Evolutionary conservation across 2,113 vertebrate genomes (phyloP).

Genomic region (Clinocottus analis): DNA sequence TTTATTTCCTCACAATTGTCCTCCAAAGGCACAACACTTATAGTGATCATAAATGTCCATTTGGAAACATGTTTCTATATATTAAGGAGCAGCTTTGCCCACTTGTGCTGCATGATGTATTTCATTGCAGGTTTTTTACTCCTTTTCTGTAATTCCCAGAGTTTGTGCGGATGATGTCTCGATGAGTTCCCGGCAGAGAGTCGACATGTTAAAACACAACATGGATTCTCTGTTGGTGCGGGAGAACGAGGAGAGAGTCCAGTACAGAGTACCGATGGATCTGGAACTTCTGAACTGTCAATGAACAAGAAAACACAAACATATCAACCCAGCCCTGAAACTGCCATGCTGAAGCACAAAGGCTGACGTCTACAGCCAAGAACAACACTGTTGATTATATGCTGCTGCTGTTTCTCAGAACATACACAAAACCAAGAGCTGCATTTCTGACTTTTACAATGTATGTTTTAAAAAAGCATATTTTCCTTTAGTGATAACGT

Average conservation of each 20-base stretch:
- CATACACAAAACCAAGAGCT: conserved; percentile 57
- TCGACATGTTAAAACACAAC: neutral
- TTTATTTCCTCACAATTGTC: neutral
- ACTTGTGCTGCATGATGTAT: neutral
- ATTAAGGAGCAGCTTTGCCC: neutral
- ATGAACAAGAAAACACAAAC: conserved; percentile 53
- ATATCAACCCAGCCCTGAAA: conserved; percentile 75
- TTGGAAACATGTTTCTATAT: neutral
- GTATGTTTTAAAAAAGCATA: conserved; percentile 50
- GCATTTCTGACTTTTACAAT: conserved; percentile 66
- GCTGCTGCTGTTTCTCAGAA: conserved; percentile 66
- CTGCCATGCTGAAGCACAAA: conserved; percentile 69
- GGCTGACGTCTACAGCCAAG: conserved; percentile 43
- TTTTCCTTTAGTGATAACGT: conserved; percentile 48
- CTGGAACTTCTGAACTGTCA: conserved; percentile 46
- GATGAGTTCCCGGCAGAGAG: conserved; percentile 80
- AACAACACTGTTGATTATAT: conserved; percentile 60
- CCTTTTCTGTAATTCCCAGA: conserved; percentile 80
- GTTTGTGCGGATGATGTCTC: conserved; percentile 98
- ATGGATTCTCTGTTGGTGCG: neutral
- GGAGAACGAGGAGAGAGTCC: conserved; percentile 7
- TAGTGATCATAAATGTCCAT: neutral
- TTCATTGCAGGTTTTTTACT: too few relatives aligned
- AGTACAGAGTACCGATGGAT: conserved; percentile 24
- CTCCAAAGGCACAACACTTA: neutral